Evolutionary conservation across 2,888 invertebrate species (phyloP).

Genomic region (Dione juno): DNA sequence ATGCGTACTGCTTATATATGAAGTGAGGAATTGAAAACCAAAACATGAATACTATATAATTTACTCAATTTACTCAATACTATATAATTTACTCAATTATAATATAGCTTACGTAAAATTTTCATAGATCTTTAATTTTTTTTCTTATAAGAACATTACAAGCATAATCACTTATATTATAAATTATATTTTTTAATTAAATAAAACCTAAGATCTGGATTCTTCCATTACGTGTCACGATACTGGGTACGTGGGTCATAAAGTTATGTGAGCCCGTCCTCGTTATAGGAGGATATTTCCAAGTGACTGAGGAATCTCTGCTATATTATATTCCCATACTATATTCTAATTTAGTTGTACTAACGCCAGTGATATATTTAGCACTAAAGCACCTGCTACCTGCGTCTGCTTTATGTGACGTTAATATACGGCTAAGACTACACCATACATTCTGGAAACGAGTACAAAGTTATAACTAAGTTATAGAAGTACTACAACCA

Average conservation of each 20-base stretch:
- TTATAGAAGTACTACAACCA: background rate
- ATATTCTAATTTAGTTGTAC: conserved; percentile 1
- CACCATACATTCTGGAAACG: background rate
- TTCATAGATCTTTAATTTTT: too few relatives aligned
- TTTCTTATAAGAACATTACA: too few relatives aligned
- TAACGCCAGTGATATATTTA: conserved; percentile 14
- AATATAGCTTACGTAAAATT: too few relatives aligned
- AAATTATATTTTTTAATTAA: background rate
- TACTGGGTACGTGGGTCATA: conserved; percentile 1
- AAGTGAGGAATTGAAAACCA: too few relatives aligned
- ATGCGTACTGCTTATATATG: too few relatives aligned
- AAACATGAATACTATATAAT: too few relatives aligned
- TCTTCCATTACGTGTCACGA: background rate
- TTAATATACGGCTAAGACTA: background rate
- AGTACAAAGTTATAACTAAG: background rate
- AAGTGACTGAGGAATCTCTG: background rate
- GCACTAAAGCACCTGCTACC: conserved; percentile 15
- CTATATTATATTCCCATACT: background rate
- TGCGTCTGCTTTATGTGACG: conserved; percentile 9
- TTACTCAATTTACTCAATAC: too few relatives aligned
- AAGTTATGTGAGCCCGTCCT: conserved; percentile 16
- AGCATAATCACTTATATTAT: background rate
- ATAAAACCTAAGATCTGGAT: background rate
- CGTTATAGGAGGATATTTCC: conserved; percentile 1
- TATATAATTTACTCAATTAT: too few relatives aligned